A percentile compares a stretch with the other conserved stretches of the same genome.
These are phyloP conservation scores for Rhabdornis inornatus DNA, from an alignment of 2,113 vertebrate genomes.

Conservation along the genomic window DNA sequence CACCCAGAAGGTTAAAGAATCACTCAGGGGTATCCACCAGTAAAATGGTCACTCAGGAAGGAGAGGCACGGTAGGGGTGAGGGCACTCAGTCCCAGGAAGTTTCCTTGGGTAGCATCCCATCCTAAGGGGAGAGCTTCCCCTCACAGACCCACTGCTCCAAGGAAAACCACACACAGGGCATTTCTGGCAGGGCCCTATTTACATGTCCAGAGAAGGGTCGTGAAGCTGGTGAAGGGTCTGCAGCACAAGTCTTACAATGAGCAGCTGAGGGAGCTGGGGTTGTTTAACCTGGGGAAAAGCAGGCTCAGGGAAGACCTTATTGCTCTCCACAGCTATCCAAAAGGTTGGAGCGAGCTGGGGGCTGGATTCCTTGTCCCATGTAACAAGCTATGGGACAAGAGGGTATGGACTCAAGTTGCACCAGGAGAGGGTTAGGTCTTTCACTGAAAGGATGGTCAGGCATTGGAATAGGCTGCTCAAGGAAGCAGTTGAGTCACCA, in stretches of 20 bases:
- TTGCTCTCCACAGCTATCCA: too few species aligned
- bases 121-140: not conserved
- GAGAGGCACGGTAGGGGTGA: rapidly evolving
- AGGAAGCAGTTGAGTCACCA: not conserved
- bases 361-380: rapidly evolving
- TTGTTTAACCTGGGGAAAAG: not conserved
- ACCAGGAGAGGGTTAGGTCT: not conserved
- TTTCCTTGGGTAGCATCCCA: not conserved
- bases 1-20: not conserved
- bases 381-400: not conserved
- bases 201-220: not conserved
- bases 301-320: not conserved
- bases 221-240: not conserved
- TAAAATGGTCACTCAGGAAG: not conserved
- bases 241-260: not conserved
- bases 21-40: not conserved
- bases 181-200: not conserved
- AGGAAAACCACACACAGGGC: not conserved
- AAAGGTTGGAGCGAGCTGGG: not conserved
- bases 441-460: not conserved
- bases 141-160: not conserved
- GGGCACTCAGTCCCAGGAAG: not conserved
- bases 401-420: not conserved
- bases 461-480: not conserved
- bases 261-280: not conserved